These are phyloP conservation scores for Atrina japonica DNA, from an alignment of 2,888 invertebrate genomes.

Conservation along the genomic window DNA sequence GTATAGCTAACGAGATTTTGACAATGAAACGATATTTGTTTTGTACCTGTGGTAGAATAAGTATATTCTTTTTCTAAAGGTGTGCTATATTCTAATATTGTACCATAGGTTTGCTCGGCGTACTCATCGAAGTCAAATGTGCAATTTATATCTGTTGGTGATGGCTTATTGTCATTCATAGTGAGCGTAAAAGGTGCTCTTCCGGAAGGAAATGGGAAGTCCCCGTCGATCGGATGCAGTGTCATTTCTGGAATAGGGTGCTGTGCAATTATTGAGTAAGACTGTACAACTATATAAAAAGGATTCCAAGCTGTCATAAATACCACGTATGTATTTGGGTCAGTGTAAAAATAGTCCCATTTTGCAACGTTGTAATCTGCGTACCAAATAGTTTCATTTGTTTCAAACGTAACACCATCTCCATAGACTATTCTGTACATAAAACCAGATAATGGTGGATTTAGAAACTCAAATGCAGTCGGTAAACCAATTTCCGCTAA, in stretches of 20 bases:
- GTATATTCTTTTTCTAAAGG: conserved; percentile 4
- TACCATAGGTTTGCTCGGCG: not conserved
- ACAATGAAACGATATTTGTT: conserved; percentile 13
- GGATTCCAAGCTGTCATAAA: conserved; percentile 27
- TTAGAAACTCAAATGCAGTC: conserved; percentile 40
- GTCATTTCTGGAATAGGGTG: conserved; percentile 29
- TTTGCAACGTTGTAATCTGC: conserved; percentile 1
- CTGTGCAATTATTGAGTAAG: conserved; percentile 21
- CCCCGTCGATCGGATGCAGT: conserved; percentile 16
- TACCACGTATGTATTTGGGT: conserved; percentile 16
- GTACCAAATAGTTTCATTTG: conserved; percentile 22
- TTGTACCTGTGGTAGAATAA: not conserved
- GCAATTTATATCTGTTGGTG: conserved; percentile 37
- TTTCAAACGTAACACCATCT: conserved; percentile 25
- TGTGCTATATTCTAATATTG: not conserved
- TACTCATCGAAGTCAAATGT: conserved; percentile 15
- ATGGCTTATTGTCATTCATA: conserved; percentile 26
- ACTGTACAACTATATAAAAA: conserved; percentile 19
- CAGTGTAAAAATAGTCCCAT: conserved; percentile 14
- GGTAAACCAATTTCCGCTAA: conserved; percentile 8
- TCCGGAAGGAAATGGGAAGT: conserved; percentile 29
- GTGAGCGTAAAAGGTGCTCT: conserved; percentile 17
- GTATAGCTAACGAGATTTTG: conserved; percentile 22
- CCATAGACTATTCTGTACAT: conserved; percentile 44
- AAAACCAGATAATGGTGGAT: conserved; percentile 46